Conservation (phyloP, 2,113 vertebrate genomes). For the Hepsetus odoe region DNA sequence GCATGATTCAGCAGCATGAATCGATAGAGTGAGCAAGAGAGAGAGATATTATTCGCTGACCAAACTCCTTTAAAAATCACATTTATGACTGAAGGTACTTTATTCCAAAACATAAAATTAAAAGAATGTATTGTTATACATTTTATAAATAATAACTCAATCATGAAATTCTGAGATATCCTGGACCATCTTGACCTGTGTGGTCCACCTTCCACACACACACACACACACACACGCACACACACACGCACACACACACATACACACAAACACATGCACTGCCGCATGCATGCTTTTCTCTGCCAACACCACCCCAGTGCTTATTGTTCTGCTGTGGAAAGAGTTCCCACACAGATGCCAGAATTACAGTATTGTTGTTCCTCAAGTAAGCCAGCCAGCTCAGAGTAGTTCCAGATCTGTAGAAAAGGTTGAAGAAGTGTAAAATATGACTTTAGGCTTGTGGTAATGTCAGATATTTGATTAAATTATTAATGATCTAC, state of each 20-base stretch:
- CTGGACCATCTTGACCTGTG: neutral
- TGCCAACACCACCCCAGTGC: neutral
- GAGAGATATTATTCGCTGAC: neutral
- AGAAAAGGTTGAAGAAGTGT: neutral
- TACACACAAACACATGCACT: no score
- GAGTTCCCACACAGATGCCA: constrained; percentile 16
- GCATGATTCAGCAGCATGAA: constrained; percentile 66
- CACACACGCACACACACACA: no score
- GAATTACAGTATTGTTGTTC: neutral
- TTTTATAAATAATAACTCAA: neutral
- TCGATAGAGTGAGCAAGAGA: neutral
- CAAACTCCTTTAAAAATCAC: no score
- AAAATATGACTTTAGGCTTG: no score
- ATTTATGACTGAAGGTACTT: no score
- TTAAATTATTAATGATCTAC: no score
- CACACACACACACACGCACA: no score
- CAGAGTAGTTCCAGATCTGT: neutral
- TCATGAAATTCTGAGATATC: neutral
- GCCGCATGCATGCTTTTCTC: neutral
- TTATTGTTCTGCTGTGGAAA: constrained; percentile 22
- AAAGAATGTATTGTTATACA: neutral
- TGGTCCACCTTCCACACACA: neutral
- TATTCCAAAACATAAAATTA: neutral
- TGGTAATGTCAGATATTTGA: no score
- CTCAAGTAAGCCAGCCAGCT: neutral